Evolutionary conservation across 1,140 invertebrate species (phyloP), one percentile per base, ranked within the genome.

Genomic region (Apis cerana): DNA sequence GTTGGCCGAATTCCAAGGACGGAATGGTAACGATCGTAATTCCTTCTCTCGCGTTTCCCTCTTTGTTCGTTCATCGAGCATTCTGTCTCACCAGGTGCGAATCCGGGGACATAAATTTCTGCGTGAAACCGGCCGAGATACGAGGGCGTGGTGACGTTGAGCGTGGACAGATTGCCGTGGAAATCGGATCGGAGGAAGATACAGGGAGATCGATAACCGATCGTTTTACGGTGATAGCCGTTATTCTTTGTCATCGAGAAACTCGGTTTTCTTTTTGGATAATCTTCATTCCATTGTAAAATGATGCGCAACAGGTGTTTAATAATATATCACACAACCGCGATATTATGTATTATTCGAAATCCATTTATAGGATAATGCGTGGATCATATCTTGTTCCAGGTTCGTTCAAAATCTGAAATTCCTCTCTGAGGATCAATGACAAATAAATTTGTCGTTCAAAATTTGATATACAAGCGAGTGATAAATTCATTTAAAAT

Each of bases 251-350:
- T 21, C n/a, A 13, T 9, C 56, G n/a, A 62, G 21, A 48, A 75
- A 61, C 15, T 59, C 58, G 58, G 48, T 75, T 59, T 75, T 75
- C 56, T 75, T 75, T 48, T 58, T 13, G 21, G 21, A 19, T 50
- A 58, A 75, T 75, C 56, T n/a, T 48, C 13, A 11, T 13, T 9
- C 21, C 13, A 58, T 75, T 48, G 58, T 61, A 75, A 75, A 75
- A 48, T 75, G 27, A 33, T 21, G 43, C 12, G 71, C 71, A 75
- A 75, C 71, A 61, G 71, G 71, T 75, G 71, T 75, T 75, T 75
- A 75, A 75, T 61, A 75, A 75, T 48, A 75, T 48, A 21, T 75
- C n/a, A 23, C 58, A 48, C 9, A 17, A 58, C 21, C 19, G 33
- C 9, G 21, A 56, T 48, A 61, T 48, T 61, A 61, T 48, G 58